A percentile compares a stretch with the other conserved stretches of the same genome.
Conservation (phyloP, 1,140 invertebrate species). For the Drosophila nasuta region DNA sequence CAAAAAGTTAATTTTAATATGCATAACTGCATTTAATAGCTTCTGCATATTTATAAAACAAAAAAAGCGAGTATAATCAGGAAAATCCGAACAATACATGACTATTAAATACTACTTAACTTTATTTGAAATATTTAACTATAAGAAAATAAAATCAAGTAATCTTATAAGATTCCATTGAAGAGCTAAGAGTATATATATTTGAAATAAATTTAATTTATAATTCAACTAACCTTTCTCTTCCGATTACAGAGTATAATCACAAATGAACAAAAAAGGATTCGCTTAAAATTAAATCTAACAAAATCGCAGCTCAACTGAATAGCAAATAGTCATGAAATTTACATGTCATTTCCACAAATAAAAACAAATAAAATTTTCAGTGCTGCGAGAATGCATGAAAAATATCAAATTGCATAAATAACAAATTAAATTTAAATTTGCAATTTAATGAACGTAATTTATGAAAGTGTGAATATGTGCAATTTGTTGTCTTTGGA, state of each 20-base stretch:
- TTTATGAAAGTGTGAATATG: conserved; percentile 74
- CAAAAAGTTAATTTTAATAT: conserved; percentile 72
- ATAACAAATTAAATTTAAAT: conserved; percentile 81
- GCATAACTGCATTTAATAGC: conserved; percentile 80
- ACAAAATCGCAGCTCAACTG: conserved; percentile 58
- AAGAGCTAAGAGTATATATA: no score
- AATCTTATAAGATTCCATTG: background rate
- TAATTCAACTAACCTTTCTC: background rate
- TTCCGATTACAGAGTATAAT: conserved; percentile 19
- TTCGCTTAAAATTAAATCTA: conserved; percentile 26
- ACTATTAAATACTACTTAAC: background rate
- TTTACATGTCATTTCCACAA: conserved; percentile 74
- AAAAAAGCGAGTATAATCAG: background rate
- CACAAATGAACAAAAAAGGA: conserved; percentile 18
- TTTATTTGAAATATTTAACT: no score
- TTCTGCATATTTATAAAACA: conserved; percentile 65
- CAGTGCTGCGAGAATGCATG: conserved; percentile 28
- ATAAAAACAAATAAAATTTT: conserved; percentile 64
- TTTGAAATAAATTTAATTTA: no score
- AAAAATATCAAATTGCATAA: conserved; percentile 81
- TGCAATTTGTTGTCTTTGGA: conserved; percentile 55
- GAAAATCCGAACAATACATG: background rate
- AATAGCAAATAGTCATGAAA: conserved; percentile 75
- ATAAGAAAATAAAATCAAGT: no score
- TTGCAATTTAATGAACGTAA: conserved; percentile 73